Base-by-base conservation (phyloP, 2,888 invertebrate genomes). In the Drosophila rellima region DNA sequence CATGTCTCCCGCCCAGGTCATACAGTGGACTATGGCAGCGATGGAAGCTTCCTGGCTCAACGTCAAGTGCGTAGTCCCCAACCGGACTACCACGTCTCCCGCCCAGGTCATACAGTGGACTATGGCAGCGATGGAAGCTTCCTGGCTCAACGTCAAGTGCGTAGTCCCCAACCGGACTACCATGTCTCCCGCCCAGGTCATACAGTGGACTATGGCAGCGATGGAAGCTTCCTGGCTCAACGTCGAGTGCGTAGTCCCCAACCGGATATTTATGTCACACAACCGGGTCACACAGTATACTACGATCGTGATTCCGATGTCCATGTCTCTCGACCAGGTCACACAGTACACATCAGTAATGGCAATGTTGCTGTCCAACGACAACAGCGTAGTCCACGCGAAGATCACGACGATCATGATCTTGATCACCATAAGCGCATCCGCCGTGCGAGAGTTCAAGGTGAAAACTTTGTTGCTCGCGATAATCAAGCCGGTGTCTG, bases 391-490 rank as follows among this genome's bases (percentile, higher is more conserved):
- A 47, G 47, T 17, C 18, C 31, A 45, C 26, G 29, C 17, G 8
- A 17, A 7, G n/a, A 26, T 23, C 44, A 20, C 23, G 23, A 44
- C 26, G 20, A 42, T 23, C 44, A 44, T 44, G 20, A 44, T 13
- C 44, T 26, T 8, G 40, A 42, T 7, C 13, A 2, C 13, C n/a
- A 44, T 26, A 8, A 29, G 23, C 74, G 74, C 0, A 20, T 42
- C 0, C 56, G 71, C 10, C 78, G 77, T 8, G 70, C 42, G 0
- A 70, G 84, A 10, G 87, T 83, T n/a, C 75, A 72, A 15, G 84
- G 87, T 5, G 55, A 79, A 0, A 74, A 77, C 15, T 83, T 83
- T 52, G 83, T 82, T 6, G 87, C 87, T 13, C 80, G 80, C 45
- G 69, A 55, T 6, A 42, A 87, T 56, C 80, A 80, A 15, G 83